Evolutionary conservation across 1,140 invertebrate genomes (phyloP), one percentile per base, ranked within the genome.

Genomic region (Macrobrachium nipponense): DNA sequence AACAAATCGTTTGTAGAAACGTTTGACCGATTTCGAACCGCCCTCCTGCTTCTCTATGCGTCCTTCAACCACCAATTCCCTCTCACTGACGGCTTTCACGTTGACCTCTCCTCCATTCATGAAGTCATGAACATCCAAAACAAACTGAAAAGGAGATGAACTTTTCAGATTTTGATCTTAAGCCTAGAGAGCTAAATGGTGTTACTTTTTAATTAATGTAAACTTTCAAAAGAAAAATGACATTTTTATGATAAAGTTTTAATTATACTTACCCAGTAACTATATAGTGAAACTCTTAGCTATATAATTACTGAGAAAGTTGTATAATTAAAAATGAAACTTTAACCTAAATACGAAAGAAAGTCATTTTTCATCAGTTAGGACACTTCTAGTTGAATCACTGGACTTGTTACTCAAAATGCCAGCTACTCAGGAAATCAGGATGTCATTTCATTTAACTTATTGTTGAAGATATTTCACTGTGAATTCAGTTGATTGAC

Each of bases 1-100:
- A n/a, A 92, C 91, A 84, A 95, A 96, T 59, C 93, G 93, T 58
- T 95, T 93, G n/a, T 94, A 94, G 91, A 97, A 97, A 90, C 96
- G 95, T 6, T 95, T 93, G 0, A 94, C 66, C 36, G 76, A 76
- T 58, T 27, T 62, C 6, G 73, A 58, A 12, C n/a, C 62, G n/a
- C 64, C 86, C 17, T 17, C 77, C n/a, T 15, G 62, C 17, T 86
- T 83, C 77, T 80, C 76, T 17, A 27, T 61, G 58, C 27, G 80
- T 17, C 80, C 86, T 79, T 87, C 86, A 44, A 87, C 86, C 79
- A 81, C 23, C 70, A 87, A 5, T 23, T 82, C 81, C 5, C 23
- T 68, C 43, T 87, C 86, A 12, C 73, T 79, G 14, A 43, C 20
- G 58, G 68, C 27, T 64, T 82, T 78, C 58, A 82, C 76, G 62